Percentiles rank a stretch among this genome's conserved stretches.
These are phyloP conservation scores for Manis pentadactyla DNA, from an alignment of 2,797 vertebrate genomes.

Conservation along the genomic window DNA sequence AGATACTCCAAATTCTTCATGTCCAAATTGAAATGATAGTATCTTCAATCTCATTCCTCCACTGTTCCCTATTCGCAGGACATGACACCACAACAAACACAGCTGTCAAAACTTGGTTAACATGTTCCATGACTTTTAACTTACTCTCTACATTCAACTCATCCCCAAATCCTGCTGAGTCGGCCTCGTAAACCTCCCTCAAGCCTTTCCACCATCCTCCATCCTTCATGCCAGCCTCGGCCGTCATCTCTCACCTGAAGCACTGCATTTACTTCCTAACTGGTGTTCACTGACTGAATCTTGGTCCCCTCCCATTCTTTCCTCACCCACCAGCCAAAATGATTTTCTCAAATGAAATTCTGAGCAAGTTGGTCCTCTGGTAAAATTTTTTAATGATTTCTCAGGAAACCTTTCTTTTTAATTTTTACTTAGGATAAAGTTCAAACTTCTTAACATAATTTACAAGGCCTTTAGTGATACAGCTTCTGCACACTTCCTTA, in stretches of 20 bases:
- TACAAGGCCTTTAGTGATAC: neutral
- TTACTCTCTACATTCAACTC: neutral
- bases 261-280: neutral
- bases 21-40: neutral
- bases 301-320: neutral
- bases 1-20: neutral
- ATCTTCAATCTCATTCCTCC: neutral
- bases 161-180: neutral
- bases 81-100: neutral
- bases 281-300: neutral
- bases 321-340: neutral
- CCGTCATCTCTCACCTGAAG: neutral
- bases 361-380: neutral
- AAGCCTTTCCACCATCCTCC: neutral
- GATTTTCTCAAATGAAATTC: constrained; percentile 47
- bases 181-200: neutral
- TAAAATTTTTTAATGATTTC: constrained; percentile 15
- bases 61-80: neutral
- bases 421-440: neutral
- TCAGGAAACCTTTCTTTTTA: neutral
- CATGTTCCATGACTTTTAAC: neutral
- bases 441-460: neutral
- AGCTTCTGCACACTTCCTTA: neutral
- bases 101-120: neutral
- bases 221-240: neutral